Conservation (phyloP, 2,797 vertebrate genomes). For the Heliangelus exortis region DNA sequence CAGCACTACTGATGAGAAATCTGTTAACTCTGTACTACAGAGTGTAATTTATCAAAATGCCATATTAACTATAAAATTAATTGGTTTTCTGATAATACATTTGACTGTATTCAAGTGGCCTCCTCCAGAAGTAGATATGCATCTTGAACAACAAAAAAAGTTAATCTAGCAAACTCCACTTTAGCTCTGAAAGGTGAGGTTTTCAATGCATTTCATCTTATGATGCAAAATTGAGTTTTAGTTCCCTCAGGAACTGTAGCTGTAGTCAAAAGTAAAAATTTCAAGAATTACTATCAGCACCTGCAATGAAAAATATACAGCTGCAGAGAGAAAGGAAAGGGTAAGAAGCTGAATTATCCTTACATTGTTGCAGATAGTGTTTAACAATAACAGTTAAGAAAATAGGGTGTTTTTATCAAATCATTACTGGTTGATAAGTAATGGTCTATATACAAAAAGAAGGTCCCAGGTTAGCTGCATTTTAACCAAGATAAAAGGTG, state of each 20-base stretch:
- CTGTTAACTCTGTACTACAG: background rate
- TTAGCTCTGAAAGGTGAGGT: background rate
- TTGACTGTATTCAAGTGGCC: background rate
- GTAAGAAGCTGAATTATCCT: background rate
- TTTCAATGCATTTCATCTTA: background rate
- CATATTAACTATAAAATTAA: background rate
- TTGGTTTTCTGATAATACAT: background rate
- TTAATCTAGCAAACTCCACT: background rate
- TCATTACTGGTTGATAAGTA: background rate
- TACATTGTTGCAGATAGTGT: background rate
- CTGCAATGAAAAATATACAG: background rate
- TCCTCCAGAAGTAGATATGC: background rate
- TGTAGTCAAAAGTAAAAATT: background rate
- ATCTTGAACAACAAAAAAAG: background rate
- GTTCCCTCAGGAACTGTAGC: background rate
- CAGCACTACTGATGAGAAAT: background rate
- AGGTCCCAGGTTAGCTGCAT: background rate
- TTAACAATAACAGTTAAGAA: background rate
- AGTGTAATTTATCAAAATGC: background rate
- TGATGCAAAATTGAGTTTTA: background rate
- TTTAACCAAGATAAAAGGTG: background rate
- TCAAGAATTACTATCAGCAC: background rate
- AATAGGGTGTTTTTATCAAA: background rate
- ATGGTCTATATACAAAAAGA: background rate
- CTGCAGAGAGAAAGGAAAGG: background rate